Evolutionary conservation across 2,888 invertebrate species (phyloP).

Genomic region (Calliphora vomitoria): DNA sequence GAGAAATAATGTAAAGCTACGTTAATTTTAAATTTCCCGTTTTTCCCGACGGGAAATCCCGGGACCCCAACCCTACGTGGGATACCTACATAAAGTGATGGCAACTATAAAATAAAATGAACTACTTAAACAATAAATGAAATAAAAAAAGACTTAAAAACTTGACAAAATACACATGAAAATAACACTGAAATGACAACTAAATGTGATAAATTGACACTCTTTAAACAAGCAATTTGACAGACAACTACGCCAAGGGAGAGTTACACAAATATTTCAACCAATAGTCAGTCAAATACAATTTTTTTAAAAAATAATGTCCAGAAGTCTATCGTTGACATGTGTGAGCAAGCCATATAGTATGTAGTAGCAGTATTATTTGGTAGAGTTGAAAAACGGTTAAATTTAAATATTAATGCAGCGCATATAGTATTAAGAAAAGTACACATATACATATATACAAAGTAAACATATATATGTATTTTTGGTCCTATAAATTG

Average conservation of each 20-base stretch:
- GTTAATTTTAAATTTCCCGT: too few species aligned
- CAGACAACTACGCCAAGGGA: not conserved
- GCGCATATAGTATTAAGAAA: too few species aligned
- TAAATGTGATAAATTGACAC: slow-evolving; percentile 40
- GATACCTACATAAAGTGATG: not conserved
- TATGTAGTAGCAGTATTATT: too few species aligned
- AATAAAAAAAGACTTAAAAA: slow-evolving; percentile 13
- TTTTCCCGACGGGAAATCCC: too few species aligned
- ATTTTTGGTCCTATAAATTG: too few species aligned
- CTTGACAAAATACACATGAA: not conserved
- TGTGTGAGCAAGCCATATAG: not conserved
- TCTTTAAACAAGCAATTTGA: slow-evolving; percentile 3
- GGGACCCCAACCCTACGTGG: too few species aligned
- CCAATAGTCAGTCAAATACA: not conserved
- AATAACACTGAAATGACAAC: slow-evolving; percentile 8
- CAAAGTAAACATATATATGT: too few species aligned
- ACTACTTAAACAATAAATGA: slow-evolving; percentile 11
- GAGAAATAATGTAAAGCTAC: too few species aligned
- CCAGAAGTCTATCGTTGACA: not conserved
- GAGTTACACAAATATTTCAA: not conserved
- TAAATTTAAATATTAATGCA: too few species aligned
- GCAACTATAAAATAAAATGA: slow-evolving; percentile 31
- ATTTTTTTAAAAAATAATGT: not conserved
- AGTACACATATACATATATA: too few species aligned
- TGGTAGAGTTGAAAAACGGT: too few species aligned